Percentiles rank a stretch among this genome's conserved stretches.
phyloP scores from a whole-genome alignment of 2,888 invertebrate genomes.

The Pseudoips prasinana region DNA sequence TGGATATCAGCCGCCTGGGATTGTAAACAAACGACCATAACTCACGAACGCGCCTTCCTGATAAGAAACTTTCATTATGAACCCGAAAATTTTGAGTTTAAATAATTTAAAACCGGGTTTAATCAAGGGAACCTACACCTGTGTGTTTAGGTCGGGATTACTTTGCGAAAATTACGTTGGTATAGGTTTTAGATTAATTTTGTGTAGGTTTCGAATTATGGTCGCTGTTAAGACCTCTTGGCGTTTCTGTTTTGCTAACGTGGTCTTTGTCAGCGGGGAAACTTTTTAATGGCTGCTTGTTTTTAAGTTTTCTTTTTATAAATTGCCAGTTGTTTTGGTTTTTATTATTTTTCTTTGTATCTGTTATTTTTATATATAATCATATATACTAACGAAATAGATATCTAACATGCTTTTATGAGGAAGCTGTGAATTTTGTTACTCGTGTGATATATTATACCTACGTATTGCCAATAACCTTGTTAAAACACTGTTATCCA shows the following conservation, averaged over 20 bases:
- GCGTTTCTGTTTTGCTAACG: slow-evolving; percentile 23
- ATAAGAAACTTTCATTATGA: slow-evolving; percentile 80
- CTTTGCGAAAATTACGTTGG: slow-evolving; percentile 70
- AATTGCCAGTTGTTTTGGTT: neutral
- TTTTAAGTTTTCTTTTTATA: neutral
- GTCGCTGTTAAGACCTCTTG: slow-evolving; percentile 18
- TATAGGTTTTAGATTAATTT: slow-evolving; percentile 63
- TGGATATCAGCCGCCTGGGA: slow-evolving; percentile 25
- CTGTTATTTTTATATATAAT: too few species aligned
- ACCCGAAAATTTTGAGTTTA: slow-evolving; percentile 74
- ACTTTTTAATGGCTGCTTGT: slow-evolving; percentile 18
- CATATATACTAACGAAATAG: too few species aligned
- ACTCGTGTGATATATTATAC: too few species aligned
- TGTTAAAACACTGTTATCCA: too few species aligned
- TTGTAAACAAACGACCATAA: slow-evolving; percentile 62
- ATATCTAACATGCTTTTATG: too few species aligned
- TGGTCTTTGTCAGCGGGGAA: slow-evolving; percentile 22
- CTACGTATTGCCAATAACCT: too few species aligned
- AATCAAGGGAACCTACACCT: slow-evolving; percentile 72
- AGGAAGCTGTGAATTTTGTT: too few species aligned
- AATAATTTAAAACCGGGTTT: slow-evolving; percentile 79
- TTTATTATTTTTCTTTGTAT: slow-evolving; percentile 7
- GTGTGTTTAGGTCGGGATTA: slow-evolving; percentile 73
- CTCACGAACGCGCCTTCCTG: slow-evolving; percentile 72
- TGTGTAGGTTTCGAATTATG: slow-evolving; percentile 48